Evolutionary conservation across 2,888 invertebrate species (phyloP).

Genomic region (Priocnemis perturbator): DNA sequence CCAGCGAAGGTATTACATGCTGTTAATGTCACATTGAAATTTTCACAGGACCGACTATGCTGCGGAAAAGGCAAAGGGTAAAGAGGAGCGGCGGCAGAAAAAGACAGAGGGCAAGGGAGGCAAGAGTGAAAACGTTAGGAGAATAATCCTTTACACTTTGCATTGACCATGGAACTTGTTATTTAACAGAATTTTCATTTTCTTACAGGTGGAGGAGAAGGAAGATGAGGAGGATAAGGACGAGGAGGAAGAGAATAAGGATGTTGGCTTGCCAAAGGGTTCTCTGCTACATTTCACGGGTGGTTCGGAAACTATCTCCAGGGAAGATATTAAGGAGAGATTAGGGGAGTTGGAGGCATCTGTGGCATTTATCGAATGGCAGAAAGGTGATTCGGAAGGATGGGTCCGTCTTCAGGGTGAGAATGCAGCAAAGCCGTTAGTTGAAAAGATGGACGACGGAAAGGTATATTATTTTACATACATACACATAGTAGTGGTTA

Average conservation of each 20-base stretch:
- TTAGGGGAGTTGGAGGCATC: conserved; percentile 79
- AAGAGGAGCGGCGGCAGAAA: conserved; percentile 78
- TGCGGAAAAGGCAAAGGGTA: conserved; percentile 82
- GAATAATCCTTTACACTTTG: neutral
- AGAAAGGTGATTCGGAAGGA: conserved; percentile 84
- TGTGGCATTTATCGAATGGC: conserved; percentile 86
- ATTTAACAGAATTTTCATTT: neutral
- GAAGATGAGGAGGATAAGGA: conserved; percentile 49
- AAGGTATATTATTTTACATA: conserved; percentile 75
- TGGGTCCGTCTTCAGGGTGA: conserved; percentile 84
- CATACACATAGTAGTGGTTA: conserved; percentile 2
- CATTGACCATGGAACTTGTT: neutral
- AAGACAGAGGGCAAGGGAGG: conserved; percentile 78
- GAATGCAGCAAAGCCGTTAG: conserved; percentile 81
- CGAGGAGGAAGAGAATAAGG: conserved; percentile 48
- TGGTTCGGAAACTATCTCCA: conserved; percentile 78
- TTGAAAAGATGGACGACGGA: conserved; percentile 80
- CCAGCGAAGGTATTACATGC: no score
- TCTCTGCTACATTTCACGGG: conserved; percentile 84
- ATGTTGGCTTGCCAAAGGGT: conserved; percentile 80
- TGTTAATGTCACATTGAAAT: neutral
- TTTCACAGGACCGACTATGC: conserved; percentile 77
- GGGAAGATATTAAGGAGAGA: conserved; percentile 86
- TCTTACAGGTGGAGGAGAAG: neutral
- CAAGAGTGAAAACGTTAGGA: conserved; percentile 71